Base-by-base conservation (phyloP, 2,113 vertebrate species). In the Mellivora capensis region DNA sequence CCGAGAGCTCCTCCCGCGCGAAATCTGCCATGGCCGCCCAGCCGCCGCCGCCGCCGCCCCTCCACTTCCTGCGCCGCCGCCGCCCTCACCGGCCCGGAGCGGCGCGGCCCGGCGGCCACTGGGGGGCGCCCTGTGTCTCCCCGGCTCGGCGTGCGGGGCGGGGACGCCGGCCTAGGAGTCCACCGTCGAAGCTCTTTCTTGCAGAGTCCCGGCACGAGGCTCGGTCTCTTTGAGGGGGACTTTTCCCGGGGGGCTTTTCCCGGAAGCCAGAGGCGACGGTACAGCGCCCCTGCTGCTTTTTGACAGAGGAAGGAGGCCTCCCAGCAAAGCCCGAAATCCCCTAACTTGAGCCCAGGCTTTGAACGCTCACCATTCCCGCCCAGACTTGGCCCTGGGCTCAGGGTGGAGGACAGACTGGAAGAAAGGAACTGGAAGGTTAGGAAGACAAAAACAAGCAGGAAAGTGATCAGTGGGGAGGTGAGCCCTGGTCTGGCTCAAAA, bases 1-100 rank as follows among this genome's bases (percentile, higher is more conserved):
- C 99, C 11, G 98, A 96, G 7, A 99, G 96, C 95, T 99, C 99
- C 89, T 99, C 99, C 85, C n/a, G 62, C 77, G 54, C 98, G 4
- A 52, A 11, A 34, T 97, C 98, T 79, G 96, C 98, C 99, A 99
- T 99, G 59, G 23, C 80, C 13, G 0, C 37, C 0, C 4, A 4
- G 13, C 25, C 2, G 21, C 61, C 18, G 7, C 20, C 57, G 54
- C 34, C 29, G 2, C 79, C 0, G 44, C 47, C 2, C 91, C 39
- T 9, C 59, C 62, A 64, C 90, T 93, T 72, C 92, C n/a, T n/a
- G n/a, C 57, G 80, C 81, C 13, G 14, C 20, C 0, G 0, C 37
- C 6, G 34, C 39, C 54, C 18, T 3, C 0, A 27, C 52, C 9
- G 0, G 31, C 39, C 52, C 0, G 2, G 37, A 61, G 52, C 87